Evolutionary conservation across 1,140 invertebrate species (phyloP).

Genomic region (Nasonia longicornis): DNA sequence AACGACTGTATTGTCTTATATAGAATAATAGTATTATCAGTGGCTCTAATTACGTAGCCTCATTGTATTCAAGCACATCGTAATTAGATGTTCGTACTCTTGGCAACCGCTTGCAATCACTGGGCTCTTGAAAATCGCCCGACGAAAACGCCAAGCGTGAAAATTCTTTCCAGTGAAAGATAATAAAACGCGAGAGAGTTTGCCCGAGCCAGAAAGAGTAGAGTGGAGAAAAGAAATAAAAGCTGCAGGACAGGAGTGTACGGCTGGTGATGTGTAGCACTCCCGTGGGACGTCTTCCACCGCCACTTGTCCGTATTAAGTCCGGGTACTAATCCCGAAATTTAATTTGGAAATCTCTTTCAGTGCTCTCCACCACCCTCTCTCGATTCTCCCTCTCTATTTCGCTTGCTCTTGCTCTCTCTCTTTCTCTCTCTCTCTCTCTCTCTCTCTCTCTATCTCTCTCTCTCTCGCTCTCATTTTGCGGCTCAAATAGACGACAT

Average conservation of each 20-base stretch:
- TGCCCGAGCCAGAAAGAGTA: not conserved
- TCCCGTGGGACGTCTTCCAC: constrained; percentile 65
- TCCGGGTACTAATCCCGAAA: constrained; percentile 68
- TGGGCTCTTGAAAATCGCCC: too few species aligned
- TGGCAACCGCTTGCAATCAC: too few species aligned
- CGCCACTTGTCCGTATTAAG: constrained; percentile 69
- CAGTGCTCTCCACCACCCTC: constrained; percentile 45
- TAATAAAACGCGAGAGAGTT: constrained; percentile 1
- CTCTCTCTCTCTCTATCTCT: not conserved
- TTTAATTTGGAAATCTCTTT: constrained; percentile 71
- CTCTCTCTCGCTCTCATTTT: not conserved
- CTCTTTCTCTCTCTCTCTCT: not conserved
- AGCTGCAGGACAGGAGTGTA: constrained; percentile 24
- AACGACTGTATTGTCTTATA: too few species aligned
- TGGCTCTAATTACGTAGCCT: too few species aligned
- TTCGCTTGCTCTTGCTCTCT: not conserved
- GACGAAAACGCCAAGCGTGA: not conserved
- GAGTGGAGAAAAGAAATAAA: constrained; percentile 6
- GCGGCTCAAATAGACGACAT: constrained; percentile 8
- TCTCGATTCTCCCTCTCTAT: not conserved
- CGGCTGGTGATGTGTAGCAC: constrained; percentile 58
- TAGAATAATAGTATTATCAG: too few species aligned
- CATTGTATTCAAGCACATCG: too few species aligned
- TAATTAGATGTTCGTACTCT: too few species aligned
- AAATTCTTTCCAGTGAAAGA: not conserved